A percentile compares a stretch with the other conserved stretches of the same genome.
Conservation (phyloP, 1,140 invertebrate genomes). For the Meloidogyne exigua region DNA sequence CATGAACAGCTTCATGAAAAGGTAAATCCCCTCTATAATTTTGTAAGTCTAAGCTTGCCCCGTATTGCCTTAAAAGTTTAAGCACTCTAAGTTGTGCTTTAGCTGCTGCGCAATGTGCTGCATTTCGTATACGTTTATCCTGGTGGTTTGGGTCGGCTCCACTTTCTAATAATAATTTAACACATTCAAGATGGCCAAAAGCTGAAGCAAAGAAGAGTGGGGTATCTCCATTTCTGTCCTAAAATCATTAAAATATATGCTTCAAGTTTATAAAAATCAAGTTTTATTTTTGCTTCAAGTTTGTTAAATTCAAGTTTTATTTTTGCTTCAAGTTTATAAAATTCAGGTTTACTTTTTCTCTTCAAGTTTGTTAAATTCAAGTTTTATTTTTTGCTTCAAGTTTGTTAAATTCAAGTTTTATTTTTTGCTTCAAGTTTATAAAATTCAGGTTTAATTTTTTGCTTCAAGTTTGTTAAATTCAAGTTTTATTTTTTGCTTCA, state of each 20-base stretch:
- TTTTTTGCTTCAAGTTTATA: background rate
- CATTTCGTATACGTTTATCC: conserved; percentile 50
- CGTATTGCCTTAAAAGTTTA: conserved; percentile 75
- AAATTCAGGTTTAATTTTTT: no score
- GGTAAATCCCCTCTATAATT: conserved; percentile 87
- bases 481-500: conserved; percentile 3
- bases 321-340: no score
- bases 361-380: background rate
- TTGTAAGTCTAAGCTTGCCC: conserved; percentile 84
- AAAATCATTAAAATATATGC: conserved; percentile 58
- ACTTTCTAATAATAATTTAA: conserved; percentile 79
- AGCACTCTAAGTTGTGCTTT: conserved; percentile 87
- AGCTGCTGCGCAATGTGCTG: conserved; percentile 83
- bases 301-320: background rate
- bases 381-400: conserved; percentile 69
- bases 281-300: background rate
- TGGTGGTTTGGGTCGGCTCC: conserved; percentile 86
- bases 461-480: conserved; percentile 70
- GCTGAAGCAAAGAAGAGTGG: conserved; percentile 93
- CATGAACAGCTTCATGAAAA: conserved; percentile 88
- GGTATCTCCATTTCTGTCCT: conserved; percentile 85
- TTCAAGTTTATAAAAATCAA: conserved; percentile 69
- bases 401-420: conserved; percentile 1
- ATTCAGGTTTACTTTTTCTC: no score
- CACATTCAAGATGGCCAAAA: conserved; percentile 87